phyloP scores from a whole-genome alignment of 2,797 vertebrate genomes.

The Alectoris magna region DNA sequence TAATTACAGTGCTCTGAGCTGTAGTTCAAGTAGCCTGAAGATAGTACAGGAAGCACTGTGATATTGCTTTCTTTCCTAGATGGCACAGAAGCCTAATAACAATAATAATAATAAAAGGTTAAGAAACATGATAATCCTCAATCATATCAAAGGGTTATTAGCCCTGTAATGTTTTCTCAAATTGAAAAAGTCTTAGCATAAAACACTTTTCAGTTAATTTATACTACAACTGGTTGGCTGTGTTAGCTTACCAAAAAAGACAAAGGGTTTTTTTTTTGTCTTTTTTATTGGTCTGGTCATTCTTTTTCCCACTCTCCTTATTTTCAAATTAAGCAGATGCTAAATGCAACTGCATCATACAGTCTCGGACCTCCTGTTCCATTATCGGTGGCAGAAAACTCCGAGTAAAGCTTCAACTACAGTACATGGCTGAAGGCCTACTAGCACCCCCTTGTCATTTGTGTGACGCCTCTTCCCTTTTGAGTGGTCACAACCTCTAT shows the following conservation, averaged over 20 bases:
- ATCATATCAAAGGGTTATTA: conserved; percentile 29
- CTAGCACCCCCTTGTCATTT: not conserved
- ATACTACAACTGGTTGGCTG: not conserved
- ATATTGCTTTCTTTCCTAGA: not conserved
- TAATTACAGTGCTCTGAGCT: not conserved
- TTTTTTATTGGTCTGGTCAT: not conserved
- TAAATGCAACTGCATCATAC: not conserved
- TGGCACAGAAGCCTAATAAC: not conserved
- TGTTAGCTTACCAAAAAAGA: conserved; percentile 24
- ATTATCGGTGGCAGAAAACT: not conserved
- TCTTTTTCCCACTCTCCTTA: not conserved
- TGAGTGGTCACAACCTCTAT: not conserved
- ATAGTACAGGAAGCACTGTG: not conserved
- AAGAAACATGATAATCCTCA: not conserved
- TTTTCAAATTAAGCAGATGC: not conserved
- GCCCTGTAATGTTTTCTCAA: not conserved
- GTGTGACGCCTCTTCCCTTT: not conserved
- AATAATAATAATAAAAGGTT: not conserved
- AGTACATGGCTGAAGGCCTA: not conserved
- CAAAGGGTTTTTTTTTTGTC: not conserved
- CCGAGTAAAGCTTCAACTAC: not conserved
- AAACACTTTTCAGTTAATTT: too few species aligned
- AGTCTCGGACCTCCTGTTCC: not conserved
- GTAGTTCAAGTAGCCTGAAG: not conserved
- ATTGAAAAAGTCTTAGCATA: not conserved